These are phyloP conservation scores for Drosophila tristis DNA, from an alignment of 1,140 invertebrate genomes.

Conservation along the genomic window DNA sequence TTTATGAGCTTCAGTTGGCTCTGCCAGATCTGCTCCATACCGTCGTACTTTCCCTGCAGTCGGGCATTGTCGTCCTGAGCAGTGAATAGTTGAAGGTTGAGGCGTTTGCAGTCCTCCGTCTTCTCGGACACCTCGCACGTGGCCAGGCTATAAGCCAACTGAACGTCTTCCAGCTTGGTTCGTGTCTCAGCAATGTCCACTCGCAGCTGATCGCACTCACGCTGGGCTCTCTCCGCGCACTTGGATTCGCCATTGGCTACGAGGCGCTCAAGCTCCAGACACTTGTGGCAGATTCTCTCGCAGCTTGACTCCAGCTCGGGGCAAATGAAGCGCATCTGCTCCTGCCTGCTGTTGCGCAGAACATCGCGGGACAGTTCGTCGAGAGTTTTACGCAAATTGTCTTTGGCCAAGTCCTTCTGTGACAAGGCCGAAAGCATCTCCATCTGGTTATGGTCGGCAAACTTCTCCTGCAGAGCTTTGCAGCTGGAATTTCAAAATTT, in stretches of 20 bases:
- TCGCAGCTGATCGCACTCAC: slow-evolving; percentile 54
- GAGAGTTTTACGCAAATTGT: slow-evolving; percentile 36
- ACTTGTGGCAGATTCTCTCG: slow-evolving; percentile 59
- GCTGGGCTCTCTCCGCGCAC: slow-evolving; percentile 27
- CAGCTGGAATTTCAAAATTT: slow-evolving; percentile 35
- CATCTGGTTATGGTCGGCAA: slow-evolving; percentile 40
- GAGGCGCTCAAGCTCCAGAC: slow-evolving; percentile 50
- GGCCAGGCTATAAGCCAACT: slow-evolving; percentile 36
- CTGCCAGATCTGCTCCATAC: slow-evolving; percentile 38
- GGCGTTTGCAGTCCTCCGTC: slow-evolving; percentile 30
- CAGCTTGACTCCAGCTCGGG: slow-evolving; percentile 45
- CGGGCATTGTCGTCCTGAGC: slow-evolving; percentile 30
- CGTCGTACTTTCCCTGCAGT: slow-evolving; percentile 45
- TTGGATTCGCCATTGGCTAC: slow-evolving; percentile 36
- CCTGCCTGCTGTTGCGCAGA: slow-evolving; percentile 55
- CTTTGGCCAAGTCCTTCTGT: slow-evolving; percentile 59
- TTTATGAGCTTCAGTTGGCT: slow-evolving; percentile 28
- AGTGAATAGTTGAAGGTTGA: slow-evolving; percentile 33
- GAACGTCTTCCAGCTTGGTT: slow-evolving; percentile 45
- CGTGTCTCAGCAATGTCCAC: slow-evolving; percentile 38
- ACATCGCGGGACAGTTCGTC: slow-evolving; percentile 38
- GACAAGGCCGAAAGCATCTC: slow-evolving; percentile 65
- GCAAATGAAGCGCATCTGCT: slow-evolving; percentile 52
- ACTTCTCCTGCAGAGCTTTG: slow-evolving; percentile 26
- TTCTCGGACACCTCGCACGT: slow-evolving; percentile 38